Base-by-base conservation (phyloP, 2,797 vertebrate genomes). In the Tragopan temminckii region DNA sequence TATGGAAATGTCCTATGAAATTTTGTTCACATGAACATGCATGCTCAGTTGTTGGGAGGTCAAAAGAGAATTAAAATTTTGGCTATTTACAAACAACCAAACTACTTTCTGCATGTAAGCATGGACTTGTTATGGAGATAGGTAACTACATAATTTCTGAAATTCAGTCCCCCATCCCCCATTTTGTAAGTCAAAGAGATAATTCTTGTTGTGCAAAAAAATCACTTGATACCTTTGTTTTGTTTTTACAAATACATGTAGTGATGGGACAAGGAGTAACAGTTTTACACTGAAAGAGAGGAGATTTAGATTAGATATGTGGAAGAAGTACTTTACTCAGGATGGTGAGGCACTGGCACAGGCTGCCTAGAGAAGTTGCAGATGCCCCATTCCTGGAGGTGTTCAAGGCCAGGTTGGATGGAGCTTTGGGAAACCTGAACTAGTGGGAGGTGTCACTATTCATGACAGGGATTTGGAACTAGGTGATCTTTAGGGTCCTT, bases 91-190 rank as follows among this genome's bases (percentile, higher is more conserved):
- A 78, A 38, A 35, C 2, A 80, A n/a, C 2, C 3, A 23, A 83
- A 8, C 7, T 33, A 31, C 9, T 25, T 77, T 77, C 35, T 89
- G 11, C 14, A 53, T n/a, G 25, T 7, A 74, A 77, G 23, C 88
- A 62, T 5, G 75, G 27, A n/a, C 23, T 55, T 66, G 9, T n/a
- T 57, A 57, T 0, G 0, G 33, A 92, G 20, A 3, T 61, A 57
- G 12, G 18, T 40, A 82, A 40, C 9, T 43, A 27, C 3, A 2
- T 19, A 76, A 57, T 9, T 52, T 46, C 35, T 59, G 43, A 57
- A 63, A 62, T 83, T 88, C 33, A 40, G 5, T 80, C 84, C 5
- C 13, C 5, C 7, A 4, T 80, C 81, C 5, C 15, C 5, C 7
- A 5, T 55, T 77, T 62, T 42, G 2, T 55, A 82, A 48, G 33